Evolutionary conservation across 92 coral and sea anemone genomes (phyloP).

Genomic region (Parazoanthus atlanticus): DNA sequence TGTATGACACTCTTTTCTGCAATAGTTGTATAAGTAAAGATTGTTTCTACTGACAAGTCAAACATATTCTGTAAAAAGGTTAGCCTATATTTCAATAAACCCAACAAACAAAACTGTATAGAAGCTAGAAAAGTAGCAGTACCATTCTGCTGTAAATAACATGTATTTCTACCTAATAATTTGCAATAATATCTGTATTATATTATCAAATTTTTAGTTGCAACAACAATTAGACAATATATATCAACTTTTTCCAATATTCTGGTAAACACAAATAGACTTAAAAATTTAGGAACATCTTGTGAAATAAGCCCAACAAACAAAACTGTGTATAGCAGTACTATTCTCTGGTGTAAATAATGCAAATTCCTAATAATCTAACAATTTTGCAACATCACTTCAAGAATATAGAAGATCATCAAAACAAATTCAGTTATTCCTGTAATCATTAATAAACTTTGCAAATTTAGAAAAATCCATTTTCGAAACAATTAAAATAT

Average conservation of each 20-base stretch:
- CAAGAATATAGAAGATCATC: conserved; percentile 1
- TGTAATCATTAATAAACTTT: conserved; percentile 1
- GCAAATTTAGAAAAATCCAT: not conserved
- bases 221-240: not conserved
- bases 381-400: conserved; percentile 6
- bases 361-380: not conserved
- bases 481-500: not conserved
- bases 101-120: not conserved
- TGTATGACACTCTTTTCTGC: conserved; percentile 24
- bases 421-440: conserved; percentile 12
- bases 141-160: not conserved
- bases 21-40: conserved; percentile 8
- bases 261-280: not conserved
- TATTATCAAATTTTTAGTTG: not conserved
- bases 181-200: conserved; percentile 1
- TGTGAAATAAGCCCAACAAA: not conserved
- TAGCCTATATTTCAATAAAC: conserved; percentile 10
- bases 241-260: conserved; percentile 1
- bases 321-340: not conserved
- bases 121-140: not conserved
- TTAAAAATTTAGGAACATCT: conserved; percentile 1
- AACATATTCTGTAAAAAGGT: conserved; percentile 9
- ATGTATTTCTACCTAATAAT: not conserved
- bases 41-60: not conserved
- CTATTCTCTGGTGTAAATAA: not conserved